A percentile compares a stretch with the other conserved stretches of the same genome.
Evolutionary conservation across 64 coral and sea anemone genomes (phyloP).

Genomic region (Actinia equina): DNA sequence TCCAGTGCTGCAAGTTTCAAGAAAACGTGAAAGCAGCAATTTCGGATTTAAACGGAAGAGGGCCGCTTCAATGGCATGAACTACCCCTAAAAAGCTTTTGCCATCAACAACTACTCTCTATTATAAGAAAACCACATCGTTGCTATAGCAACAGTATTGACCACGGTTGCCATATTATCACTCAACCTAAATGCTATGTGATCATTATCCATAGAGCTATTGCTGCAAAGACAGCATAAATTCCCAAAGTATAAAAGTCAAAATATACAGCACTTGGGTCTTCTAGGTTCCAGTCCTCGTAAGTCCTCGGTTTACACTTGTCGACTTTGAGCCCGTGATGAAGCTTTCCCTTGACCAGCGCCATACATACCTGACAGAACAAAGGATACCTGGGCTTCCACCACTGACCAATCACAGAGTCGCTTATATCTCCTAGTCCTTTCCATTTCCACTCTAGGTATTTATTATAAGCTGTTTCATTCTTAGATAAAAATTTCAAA

Average conservation of each 20-base stretch:
- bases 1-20: no score
- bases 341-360: slow-evolving; percentile 82
- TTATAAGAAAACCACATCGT: not conserved
- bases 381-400: slow-evolving; percentile 81
- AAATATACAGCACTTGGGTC: slow-evolving; percentile 25
- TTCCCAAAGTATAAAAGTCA: slow-evolving; percentile 39
- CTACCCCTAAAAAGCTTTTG: no score
- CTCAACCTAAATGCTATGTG: not conserved
- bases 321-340: slow-evolving; percentile 75
- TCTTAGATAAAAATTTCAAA: slow-evolving; percentile 55
- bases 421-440: slow-evolving; percentile 68
- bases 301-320: slow-evolving; percentile 62
- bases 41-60: no score
- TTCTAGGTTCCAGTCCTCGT: slow-evolving; percentile 81
- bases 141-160: not conserved
- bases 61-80: no score
- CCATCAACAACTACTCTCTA: not conserved
- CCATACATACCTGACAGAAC: slow-evolving; percentile 93
- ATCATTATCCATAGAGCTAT: slow-evolving; percentile 33
- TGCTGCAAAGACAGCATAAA: slow-evolving; percentile 53
- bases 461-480: slow-evolving; percentile 86
- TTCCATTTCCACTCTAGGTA: slow-evolving; percentile 95
- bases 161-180: not conserved
- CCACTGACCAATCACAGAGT: slow-evolving; percentile 76
- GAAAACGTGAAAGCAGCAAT: no score